Conservation (phyloP, 2,888 invertebrate species). For the Eulithis prunata region DNA sequence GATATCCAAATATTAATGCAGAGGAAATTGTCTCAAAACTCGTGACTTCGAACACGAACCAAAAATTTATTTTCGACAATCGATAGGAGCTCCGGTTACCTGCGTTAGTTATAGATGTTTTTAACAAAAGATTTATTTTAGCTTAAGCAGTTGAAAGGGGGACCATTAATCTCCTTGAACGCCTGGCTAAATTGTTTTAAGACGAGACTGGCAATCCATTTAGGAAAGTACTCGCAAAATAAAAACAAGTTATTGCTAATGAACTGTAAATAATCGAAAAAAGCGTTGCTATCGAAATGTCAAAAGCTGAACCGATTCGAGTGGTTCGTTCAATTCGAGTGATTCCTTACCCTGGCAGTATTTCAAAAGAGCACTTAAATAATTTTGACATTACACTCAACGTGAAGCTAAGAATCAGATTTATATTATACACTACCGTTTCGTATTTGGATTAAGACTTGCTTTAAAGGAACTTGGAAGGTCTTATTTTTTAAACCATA, state of each 20-base stretch:
- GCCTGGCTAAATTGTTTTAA: conserved; percentile 68
- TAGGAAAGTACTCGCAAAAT: conserved; percentile 58
- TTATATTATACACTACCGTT: conserved; percentile 36
- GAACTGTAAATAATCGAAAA: conserved; percentile 64
- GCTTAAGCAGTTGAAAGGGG: conserved; percentile 57
- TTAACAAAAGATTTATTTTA: conserved; percentile 63
- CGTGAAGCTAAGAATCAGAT: conserved; percentile 38
- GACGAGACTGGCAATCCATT: conserved; percentile 66
- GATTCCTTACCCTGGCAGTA: conserved; percentile 60
- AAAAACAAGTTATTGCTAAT: conserved; percentile 65
- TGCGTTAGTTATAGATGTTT: conserved; percentile 50
- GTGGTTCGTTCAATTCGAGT: conserved; percentile 46
- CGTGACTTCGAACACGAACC: conserved; percentile 66
- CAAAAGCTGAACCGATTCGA: conserved; percentile 53
- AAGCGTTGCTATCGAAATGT: conserved; percentile 51
- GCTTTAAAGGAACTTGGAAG: conserved; percentile 19
- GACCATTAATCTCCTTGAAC: conserved; percentile 66
- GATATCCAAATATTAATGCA: conserved; percentile 50
- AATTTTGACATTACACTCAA: conserved; percentile 42
- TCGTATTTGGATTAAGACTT: conserved; percentile 23
- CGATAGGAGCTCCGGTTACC: conserved; percentile 59
- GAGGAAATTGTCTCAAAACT: conserved; percentile 52
- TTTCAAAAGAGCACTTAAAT: conserved; percentile 72
- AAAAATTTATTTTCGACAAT: conserved; percentile 61
- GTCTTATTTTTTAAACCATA: conserved; percentile 5